Conservation (phyloP, 2,113 vertebrate species). For the Myotis davidii region DNA sequence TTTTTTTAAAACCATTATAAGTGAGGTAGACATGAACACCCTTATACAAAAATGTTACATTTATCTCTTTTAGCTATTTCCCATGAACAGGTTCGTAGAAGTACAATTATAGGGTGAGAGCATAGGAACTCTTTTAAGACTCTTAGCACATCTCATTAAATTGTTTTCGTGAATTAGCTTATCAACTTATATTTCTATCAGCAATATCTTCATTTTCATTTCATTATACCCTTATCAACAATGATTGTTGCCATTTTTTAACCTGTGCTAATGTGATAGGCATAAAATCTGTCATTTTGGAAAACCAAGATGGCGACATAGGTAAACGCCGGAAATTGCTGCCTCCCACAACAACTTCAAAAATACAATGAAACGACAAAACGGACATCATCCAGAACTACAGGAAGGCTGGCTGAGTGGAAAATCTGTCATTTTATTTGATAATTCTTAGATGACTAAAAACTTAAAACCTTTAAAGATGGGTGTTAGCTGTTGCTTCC, state of each 20-base stretch:
- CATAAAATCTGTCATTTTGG: not conserved
- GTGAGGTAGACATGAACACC: not conserved
- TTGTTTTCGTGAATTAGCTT: not conserved
- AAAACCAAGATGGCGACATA: no score
- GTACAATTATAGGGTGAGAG: not conserved
- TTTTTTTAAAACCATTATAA: constrained; percentile 24
- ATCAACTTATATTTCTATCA: not conserved
- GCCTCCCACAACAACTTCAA: no score
- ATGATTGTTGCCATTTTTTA: not conserved
- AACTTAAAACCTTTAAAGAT: not conserved
- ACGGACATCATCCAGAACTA: no score
- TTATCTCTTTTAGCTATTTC: not conserved
- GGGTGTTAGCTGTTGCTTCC: not conserved
- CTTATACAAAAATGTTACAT: not conserved
- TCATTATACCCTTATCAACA: not conserved
- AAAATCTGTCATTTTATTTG: not conserved
- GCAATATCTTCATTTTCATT: not conserved
- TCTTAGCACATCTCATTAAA: not conserved
- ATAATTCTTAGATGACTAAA: not conserved
- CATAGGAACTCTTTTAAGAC: not conserved
- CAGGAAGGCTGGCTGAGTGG: no score
- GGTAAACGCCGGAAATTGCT: no score
- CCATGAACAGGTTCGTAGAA: not conserved
- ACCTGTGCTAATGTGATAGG: not conserved
- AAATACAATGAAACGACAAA: no score